A percentile compares a stretch with the other conserved stretches of the same genome.
phyloP scores from a whole-genome alignment of 1,140 invertebrate genomes.

The Aphidius ervi region DNA sequence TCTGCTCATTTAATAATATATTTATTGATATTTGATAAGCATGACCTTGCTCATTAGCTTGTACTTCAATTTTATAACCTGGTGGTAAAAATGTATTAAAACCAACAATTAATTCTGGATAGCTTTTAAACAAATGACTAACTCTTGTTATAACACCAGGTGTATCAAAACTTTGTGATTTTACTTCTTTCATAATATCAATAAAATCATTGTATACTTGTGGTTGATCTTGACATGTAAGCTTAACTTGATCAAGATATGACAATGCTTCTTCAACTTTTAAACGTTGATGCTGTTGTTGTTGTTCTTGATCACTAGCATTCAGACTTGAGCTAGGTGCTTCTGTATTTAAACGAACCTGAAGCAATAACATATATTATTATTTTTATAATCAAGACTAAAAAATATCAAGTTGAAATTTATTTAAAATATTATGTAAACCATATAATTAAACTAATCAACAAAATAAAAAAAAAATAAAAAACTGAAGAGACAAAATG shows the following conservation, averaged over 20 bases:
- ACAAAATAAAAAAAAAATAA: no score
- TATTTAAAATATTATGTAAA: no score
- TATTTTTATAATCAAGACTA: no score
- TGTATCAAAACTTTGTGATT: constrained; percentile 98
- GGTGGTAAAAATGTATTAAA: constrained; percentile 99
- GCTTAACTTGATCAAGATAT: constrained; percentile 98
- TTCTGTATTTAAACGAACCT: constrained; percentile 44
- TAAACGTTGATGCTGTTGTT: constrained; percentile 56
- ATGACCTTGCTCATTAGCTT: constrained; percentile 79
- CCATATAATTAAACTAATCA: no score
- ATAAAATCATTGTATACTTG: constrained; percentile 99
- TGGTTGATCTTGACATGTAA: constrained; percentile 94
- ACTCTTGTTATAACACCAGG: constrained; percentile 97
- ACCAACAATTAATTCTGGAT: constrained; percentile 96
- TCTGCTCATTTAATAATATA: constrained; percentile 68
- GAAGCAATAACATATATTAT: constrained; percentile 5
- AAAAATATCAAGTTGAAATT: no score
- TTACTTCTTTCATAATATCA: constrained; percentile 99
- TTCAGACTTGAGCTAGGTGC: constrained; percentile 43
- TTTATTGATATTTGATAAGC: constrained; percentile 77
- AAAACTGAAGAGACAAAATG: no score
- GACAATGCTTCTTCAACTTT: constrained; percentile 98
- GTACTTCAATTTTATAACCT: constrained; percentile 97
- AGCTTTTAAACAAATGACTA: constrained; percentile 93
- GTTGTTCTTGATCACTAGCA: constrained; percentile 32